phyloP scores from a whole-genome alignment of 1,140 invertebrate genomes.

The Drosophila subobscura region DNA sequence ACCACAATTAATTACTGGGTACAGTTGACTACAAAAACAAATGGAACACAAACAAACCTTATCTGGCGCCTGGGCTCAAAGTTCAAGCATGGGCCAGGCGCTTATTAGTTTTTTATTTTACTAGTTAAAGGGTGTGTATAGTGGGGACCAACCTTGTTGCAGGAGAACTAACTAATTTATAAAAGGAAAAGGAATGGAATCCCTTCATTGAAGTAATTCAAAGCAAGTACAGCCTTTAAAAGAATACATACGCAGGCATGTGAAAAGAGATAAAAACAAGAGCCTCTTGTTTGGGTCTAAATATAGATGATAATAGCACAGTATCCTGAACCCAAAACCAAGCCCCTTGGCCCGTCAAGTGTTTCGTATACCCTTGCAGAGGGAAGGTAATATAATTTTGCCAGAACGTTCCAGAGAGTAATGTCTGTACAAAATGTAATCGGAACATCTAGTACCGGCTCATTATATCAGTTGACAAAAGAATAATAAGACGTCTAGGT shows the following conservation, averaged over 20 bases:
- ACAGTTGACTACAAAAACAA: constrained; percentile 66
- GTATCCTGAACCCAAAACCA: constrained; percentile 19
- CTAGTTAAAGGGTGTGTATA: neutral
- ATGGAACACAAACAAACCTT: constrained; percentile 49
- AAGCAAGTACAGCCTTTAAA: neutral
- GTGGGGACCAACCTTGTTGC: too few relatives aligned
- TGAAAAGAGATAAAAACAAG: constrained; percentile 12
- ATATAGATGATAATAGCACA: constrained; percentile 57
- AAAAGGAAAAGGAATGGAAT: too few relatives aligned
- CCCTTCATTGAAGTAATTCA: too few relatives aligned
- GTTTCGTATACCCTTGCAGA: too few relatives aligned
- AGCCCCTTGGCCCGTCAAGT: constrained; percentile 2
- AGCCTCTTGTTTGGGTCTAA: constrained; percentile 39
- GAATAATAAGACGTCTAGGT: too few relatives aligned
- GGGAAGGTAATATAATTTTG: too few relatives aligned
- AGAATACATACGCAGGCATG: constrained; percentile 4
- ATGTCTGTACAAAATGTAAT: too few relatives aligned
- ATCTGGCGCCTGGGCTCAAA: constrained; percentile 60
- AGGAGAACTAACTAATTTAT: too few relatives aligned
- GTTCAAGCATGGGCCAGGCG: constrained; percentile 55
- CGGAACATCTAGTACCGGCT: too few relatives aligned
- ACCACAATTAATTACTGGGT: constrained; percentile 54
- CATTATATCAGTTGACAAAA: too few relatives aligned
- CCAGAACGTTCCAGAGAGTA: too few relatives aligned
- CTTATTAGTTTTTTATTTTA: constrained; percentile 39